Conservation (phyloP, 2,113 vertebrate species). For the Platycercus adscitus region DNA sequence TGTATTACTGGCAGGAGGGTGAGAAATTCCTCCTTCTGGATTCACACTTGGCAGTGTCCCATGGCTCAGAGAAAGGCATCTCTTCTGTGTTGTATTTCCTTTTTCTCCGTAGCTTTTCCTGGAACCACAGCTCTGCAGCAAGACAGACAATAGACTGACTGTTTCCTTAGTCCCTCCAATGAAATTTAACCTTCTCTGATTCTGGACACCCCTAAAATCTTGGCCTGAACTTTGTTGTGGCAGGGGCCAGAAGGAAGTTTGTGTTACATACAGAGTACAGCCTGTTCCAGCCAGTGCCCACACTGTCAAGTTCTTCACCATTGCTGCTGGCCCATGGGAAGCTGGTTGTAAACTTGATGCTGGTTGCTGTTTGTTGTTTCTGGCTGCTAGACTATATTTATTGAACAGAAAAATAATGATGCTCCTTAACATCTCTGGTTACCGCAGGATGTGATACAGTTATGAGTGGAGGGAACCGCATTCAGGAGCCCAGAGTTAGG, state of each 20-base stretch:
- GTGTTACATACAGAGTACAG: background rate
- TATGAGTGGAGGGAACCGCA: background rate
- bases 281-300: background rate
- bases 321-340: background rate
- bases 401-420: background rate
- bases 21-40: slow-evolving; percentile 6
- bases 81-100: background rate
- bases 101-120: background rate
- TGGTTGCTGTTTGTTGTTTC: background rate
- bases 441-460: background rate
- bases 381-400: background rate
- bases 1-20: background rate
- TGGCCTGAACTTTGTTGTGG: background rate
- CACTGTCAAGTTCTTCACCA: background rate
- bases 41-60: background rate
- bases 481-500: background rate
- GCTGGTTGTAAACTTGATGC: background rate
- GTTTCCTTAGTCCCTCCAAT: background rate
- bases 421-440: background rate
- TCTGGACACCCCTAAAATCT: background rate
- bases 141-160: background rate
- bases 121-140: background rate
- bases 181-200: background rate
- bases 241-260: background rate
- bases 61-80: background rate